phyloP scores from a whole-genome alignment of 1,140 invertebrate species.

The Polypedilum pembai region DNA sequence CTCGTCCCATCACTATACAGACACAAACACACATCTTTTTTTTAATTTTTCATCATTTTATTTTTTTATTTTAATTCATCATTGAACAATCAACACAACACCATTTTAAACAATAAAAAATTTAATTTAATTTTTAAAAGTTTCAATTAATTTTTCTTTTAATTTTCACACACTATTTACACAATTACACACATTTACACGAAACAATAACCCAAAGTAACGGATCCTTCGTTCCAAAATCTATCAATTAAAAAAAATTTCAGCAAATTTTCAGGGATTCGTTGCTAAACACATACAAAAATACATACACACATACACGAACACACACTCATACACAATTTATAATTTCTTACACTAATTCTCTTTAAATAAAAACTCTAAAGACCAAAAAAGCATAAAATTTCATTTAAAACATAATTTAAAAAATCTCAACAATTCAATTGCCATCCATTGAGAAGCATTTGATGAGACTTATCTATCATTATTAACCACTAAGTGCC shows the following conservation, averaged over 20 bases:
- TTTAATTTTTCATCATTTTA: neutral
- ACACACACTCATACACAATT: neutral
- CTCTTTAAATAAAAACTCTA: neutral
- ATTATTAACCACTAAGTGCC: no score
- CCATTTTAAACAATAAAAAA: no score
- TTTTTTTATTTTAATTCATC: no score
- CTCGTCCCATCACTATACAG: neutral
- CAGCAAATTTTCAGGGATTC: constrained; percentile 15
- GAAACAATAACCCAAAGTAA: neutral
- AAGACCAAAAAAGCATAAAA: no score
- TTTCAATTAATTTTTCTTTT: neutral
- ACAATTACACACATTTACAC: constrained; percentile 17
- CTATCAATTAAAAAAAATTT: neutral
- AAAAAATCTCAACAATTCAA: no score
- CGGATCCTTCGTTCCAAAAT: neutral
- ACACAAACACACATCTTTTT: neutral
- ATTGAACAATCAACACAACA: no score
- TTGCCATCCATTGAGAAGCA: no score
- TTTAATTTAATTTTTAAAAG: no score
- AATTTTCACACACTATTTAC: neutral
- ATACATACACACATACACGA: neutral
- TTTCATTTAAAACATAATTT: no score
- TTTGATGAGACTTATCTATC: no score
- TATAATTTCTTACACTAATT: neutral
- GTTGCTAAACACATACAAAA: neutral